These are phyloP conservation scores for Leptura quadrifasciata DNA, from an alignment of 2,888 invertebrate genomes.

Conservation along the genomic window DNA sequence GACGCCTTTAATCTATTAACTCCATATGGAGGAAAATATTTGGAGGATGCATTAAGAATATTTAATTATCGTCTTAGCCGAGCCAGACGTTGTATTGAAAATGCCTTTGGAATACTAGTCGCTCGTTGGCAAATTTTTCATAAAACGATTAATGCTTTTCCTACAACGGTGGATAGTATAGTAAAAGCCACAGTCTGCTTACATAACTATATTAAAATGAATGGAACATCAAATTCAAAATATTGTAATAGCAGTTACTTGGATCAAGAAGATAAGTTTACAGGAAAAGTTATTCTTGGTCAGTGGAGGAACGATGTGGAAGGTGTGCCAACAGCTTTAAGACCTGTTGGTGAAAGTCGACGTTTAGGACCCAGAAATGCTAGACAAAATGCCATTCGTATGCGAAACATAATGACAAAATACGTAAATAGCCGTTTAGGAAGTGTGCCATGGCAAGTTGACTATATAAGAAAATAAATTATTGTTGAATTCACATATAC, in stretches of 20 bases:
- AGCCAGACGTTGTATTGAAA: slow-evolving; percentile 15
- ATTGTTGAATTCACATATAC: no score
- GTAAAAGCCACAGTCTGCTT: slow-evolving; percentile 9
- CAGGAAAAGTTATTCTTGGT: background rate
- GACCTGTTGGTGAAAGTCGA: background rate
- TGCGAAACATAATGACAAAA: background rate
- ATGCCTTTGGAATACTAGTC: slow-evolving; percentile 6
- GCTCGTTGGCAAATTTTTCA: slow-evolving; percentile 1
- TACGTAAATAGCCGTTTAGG: slow-evolving; percentile 1
- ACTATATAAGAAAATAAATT: slow-evolving; percentile 2
- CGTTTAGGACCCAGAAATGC: slow-evolving; percentile 14
- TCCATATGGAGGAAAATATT: background rate
- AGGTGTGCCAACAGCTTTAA: background rate
- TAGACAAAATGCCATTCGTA: background rate
- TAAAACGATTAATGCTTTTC: slow-evolving; percentile 1
- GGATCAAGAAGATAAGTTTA: background rate
- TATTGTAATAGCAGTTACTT: slow-evolving; percentile 8
- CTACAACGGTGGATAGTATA: slow-evolving; percentile 13
- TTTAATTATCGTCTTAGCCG: slow-evolving; percentile 15
- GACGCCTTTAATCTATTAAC: background rate
- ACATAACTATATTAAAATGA: slow-evolving; percentile 16
- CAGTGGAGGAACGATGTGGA: background rate
- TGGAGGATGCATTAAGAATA: background rate
- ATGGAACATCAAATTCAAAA: background rate
- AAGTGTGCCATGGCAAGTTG: slow-evolving; percentile 1